phyloP scores from a whole-genome alignment of 2,113 vertebrate genomes.

The Callocephalon fimbriatum region DNA sequence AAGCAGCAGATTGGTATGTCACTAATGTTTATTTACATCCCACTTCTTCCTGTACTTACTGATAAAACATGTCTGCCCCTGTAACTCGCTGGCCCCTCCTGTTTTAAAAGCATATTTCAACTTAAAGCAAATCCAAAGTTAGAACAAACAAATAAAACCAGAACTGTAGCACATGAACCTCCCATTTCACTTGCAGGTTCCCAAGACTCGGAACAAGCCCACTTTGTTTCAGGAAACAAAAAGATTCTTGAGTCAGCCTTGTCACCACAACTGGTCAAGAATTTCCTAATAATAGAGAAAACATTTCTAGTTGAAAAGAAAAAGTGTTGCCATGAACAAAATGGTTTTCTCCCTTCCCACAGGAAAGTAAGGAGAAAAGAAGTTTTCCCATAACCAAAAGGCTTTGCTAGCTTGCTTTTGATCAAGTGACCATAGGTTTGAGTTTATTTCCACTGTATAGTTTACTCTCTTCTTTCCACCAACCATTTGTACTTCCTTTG shows the following conservation, averaged over 20 bases:
- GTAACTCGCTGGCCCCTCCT: background rate
- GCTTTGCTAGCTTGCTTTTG: constrained; percentile 15
- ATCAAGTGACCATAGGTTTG: background rate
- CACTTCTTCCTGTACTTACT: constrained; percentile 61
- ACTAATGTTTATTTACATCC: constrained; percentile 70
- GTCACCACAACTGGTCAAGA: background rate
- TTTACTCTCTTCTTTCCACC: background rate
- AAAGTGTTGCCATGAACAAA: background rate
- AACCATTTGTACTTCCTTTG: background rate
- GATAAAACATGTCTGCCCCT: constrained; percentile 22
- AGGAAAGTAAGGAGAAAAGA: constrained; percentile 37
- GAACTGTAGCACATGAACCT: background rate
- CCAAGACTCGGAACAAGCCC: constrained; percentile 33
- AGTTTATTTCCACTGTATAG: background rate
- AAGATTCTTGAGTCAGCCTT: background rate
- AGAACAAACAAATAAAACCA: constrained; percentile 43
- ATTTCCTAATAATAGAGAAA: background rate
- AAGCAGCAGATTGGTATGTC: constrained; percentile 71
- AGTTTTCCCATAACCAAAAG: constrained; percentile 50
- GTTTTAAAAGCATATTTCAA: constrained; percentile 32
- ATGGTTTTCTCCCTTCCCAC: constrained; percentile 52
- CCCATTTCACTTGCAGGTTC: constrained; percentile 31
- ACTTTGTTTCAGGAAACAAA: constrained; percentile 59
- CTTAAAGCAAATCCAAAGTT: constrained; percentile 34
- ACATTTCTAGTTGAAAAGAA: constrained; percentile 6